A percentile compares a stretch with the other conserved stretches of the same genome.
Conservation (phyloP, 2,113 vertebrate species). For the Pyrgilauda ruficollis region DNA sequence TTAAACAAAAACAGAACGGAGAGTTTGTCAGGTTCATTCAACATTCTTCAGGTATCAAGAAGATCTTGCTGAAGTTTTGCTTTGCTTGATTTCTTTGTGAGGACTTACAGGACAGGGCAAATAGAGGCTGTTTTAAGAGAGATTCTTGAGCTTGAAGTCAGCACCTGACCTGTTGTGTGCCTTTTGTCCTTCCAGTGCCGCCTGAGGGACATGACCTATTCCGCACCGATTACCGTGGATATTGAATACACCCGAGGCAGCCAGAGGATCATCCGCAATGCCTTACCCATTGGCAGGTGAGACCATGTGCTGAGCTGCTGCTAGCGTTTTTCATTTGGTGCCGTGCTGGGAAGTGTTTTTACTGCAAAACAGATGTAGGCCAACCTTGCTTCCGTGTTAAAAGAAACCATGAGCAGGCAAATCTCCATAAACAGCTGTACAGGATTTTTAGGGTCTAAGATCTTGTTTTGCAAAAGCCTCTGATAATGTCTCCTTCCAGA, state of each 20-base stretch:
- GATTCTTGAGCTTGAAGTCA: background rate
- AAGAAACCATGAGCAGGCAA: background rate
- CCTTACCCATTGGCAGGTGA: slow-evolving; percentile 92
- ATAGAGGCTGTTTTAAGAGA: background rate
- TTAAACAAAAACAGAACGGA: background rate
- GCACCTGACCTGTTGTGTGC: background rate
- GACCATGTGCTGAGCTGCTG: background rate
- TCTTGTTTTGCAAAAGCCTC: background rate
- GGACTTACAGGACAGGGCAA: background rate
- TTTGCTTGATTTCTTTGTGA: background rate
- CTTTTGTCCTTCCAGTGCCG: slow-evolving; percentile 82
- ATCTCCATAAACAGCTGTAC: background rate
- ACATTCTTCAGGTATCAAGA: background rate
- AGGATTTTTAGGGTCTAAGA: background rate
- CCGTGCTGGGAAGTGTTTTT: background rate
- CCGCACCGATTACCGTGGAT: slow-evolving; percentile 93
- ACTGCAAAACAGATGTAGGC: background rate
- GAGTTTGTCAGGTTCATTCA: background rate
- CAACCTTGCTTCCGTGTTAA: background rate
- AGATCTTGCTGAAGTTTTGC: background rate
- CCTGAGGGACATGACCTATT: slow-evolving; percentile 96
- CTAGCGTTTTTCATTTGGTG: background rate
- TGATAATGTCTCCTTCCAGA: background rate
- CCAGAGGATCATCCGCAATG: slow-evolving; percentile 97
- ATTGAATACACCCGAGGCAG: slow-evolving; percentile 96